phyloP scores from a whole-genome alignment of 1,140 invertebrate genomes.

The Wasmannia auropunctata region DNA sequence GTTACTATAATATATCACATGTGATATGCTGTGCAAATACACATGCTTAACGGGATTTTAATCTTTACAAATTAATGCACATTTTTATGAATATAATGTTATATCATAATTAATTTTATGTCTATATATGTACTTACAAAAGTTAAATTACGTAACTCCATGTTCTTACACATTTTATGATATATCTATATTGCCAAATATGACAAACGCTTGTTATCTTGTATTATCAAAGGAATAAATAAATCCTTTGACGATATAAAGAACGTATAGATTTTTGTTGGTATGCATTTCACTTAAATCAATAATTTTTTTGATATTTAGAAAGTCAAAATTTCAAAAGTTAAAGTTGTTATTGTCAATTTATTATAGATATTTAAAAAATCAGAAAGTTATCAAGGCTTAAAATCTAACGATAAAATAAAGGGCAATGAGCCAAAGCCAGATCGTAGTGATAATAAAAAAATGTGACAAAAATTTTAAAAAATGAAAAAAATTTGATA shows the following conservation, averaged over 20 bases:
- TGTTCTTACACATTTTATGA: neutral
- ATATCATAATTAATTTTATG: neutral
- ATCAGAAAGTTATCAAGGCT: too few species aligned
- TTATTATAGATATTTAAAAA: slow-evolving; percentile 1
- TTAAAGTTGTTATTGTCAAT: neutral
- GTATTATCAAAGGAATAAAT: neutral
- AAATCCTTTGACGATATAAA: neutral
- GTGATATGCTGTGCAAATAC: neutral
- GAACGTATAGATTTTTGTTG: neutral
- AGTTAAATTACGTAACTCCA: neutral
- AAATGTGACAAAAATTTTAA: neutral
- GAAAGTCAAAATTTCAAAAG: neutral
- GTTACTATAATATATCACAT: neutral
- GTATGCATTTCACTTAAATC: neutral
- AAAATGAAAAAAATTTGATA: neutral
- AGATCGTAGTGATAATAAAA: too few species aligned
- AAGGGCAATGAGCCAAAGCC: too few species aligned
- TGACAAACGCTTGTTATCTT: neutral
- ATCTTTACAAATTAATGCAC: slow-evolving; percentile 25
- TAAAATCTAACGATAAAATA: too few species aligned
- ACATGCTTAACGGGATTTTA: neutral
- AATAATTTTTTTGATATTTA: neutral
- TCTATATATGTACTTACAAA: too few species aligned
- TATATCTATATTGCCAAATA: neutral
- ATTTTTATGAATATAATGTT: neutral